These are phyloP conservation scores for Drosophila melanogaster DNA, from an alignment of 1,140 invertebrate genomes.

Conservation along the genomic window DNA sequence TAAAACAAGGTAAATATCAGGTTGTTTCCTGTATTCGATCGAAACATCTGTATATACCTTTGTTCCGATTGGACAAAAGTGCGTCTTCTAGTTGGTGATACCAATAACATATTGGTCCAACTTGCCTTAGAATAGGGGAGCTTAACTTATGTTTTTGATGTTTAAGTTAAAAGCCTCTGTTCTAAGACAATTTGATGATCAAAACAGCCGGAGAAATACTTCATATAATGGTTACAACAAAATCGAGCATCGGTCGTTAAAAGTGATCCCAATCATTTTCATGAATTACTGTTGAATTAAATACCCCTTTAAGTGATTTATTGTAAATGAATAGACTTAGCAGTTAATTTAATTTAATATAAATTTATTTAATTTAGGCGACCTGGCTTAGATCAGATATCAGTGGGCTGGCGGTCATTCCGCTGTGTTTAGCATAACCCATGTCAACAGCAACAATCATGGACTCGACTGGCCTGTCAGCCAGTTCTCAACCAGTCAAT, in stretches of 20 bases:
- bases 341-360: constrained; percentile 31
- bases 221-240: neutral
- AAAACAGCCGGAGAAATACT: neutral
- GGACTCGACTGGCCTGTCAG: constrained; percentile 43
- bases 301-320: neutral
- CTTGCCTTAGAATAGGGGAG: constrained; percentile 75
- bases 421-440: constrained; percentile 35
- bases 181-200: constrained; percentile 59
- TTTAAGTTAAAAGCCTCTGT: constrained; percentile 69
- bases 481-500: constrained; percentile 66
- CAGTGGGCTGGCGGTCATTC: neutral
- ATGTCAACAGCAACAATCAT: constrained; percentile 30
- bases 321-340: constrained; percentile 9
- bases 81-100: constrained; percentile 2
- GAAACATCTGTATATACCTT: constrained; percentile 76
- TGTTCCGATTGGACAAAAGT: constrained; percentile 49
- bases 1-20: constrained; percentile 73
- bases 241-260: no score
- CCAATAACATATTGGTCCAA: no score
- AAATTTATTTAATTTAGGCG: constrained; percentile 15
- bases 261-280: no score
- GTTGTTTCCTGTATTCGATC: constrained; percentile 46
- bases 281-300: neutral
- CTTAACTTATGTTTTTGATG: constrained; percentile 50
- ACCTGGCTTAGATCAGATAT: constrained; percentile 21